phyloP scores from a whole-genome alignment of 2,797 vertebrate species.

The Oophaga sylvatica region DNA sequence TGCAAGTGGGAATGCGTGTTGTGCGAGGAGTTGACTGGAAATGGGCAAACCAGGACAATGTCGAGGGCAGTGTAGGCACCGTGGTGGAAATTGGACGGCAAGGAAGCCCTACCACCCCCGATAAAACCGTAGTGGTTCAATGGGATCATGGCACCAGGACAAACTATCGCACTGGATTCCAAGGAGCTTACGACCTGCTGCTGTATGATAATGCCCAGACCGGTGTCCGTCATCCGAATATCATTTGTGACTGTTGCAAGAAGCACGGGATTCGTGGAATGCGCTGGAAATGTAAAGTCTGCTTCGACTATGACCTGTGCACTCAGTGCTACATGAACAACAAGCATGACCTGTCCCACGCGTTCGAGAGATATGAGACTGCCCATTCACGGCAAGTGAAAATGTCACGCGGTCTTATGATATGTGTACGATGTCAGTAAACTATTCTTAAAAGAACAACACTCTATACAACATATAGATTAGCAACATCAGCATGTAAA shows the following conservation, averaged over 20 bases:
- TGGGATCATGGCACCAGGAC: conserved; percentile 97
- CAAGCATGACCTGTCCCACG: conserved; percentile 90
- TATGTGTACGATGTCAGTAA: no score
- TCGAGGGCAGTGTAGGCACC: conserved; percentile 92
- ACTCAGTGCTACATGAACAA: conserved; percentile 98
- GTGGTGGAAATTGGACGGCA: conserved; percentile 96
- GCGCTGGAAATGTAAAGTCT: conserved; percentile 98
- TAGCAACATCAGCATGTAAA: no score
- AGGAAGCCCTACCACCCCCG: conserved; percentile 94
- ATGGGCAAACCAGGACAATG: conserved; percentile 94
- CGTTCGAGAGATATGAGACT: conserved; percentile 95
- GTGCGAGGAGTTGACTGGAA: conserved; percentile 97
- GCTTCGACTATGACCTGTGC: conserved; percentile 97
- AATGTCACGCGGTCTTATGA: no score
- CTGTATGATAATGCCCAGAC: conserved; percentile 96
- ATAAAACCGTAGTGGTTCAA: conserved; percentile 97
- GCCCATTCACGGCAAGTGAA: conserved; percentile 93
- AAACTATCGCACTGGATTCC: conserved; percentile 96
- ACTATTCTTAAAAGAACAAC: no score
- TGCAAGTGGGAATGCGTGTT: conserved; percentile 98
- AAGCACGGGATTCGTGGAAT: conserved; percentile 96
- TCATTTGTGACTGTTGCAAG: conserved; percentile 98
- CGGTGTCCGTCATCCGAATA: conserved; percentile 98
- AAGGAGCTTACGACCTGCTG: conserved; percentile 92
- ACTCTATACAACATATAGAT: no score